Evolutionary conservation across 2,797 vertebrate genomes (phyloP), one percentile per base, ranked within the genome.

Genomic region (Hephaestus fuliginosus): DNA sequence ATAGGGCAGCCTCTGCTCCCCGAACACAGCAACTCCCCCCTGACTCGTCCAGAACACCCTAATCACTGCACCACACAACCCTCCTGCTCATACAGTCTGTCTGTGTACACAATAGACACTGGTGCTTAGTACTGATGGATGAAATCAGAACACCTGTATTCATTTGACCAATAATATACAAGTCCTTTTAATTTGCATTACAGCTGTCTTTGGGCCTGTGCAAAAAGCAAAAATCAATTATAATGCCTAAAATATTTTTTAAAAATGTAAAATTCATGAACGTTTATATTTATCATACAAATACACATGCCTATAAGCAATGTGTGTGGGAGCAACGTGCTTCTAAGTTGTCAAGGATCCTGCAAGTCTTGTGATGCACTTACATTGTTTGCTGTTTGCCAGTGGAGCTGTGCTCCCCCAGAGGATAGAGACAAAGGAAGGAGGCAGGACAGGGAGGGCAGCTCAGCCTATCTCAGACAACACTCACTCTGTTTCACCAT

Each of bases 1-100:
- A 96, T 96, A 95, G 95, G 95, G 95, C 94, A 95, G 92, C 89
- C 91, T 94, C 92, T 91, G 90, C 91, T 92, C 93, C 93, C 93
- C 84, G 60, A 94, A 93, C 89, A 90, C 85, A 89, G 82, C 82
- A 89, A 62, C 87, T 91, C 93, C 94, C 91, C 93, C 93, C 89
- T 87, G 92, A 91, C 86, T 91, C 74, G 88, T 89, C 91, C 93
- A 92, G 86, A 91, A 90, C 84, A 91, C 93, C 92, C 94, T 93
- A 95, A 95, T 95, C 94, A 95, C 92, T 88, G 90, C 93, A 81
- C 84, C 90, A 89, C 94, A 94, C 92, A 90, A 87, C 89, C 89
- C 90, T 89, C 78, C 88, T 86, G 90, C 89, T 90, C 81, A 87
- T 63, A 78, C 89, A 87, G 83, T 82, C 88, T 71, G 81, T 86